Evolutionary conservation across 2,797 vertebrate genomes (phyloP).

Genomic region (Cirrhinus mrigala): DNA sequence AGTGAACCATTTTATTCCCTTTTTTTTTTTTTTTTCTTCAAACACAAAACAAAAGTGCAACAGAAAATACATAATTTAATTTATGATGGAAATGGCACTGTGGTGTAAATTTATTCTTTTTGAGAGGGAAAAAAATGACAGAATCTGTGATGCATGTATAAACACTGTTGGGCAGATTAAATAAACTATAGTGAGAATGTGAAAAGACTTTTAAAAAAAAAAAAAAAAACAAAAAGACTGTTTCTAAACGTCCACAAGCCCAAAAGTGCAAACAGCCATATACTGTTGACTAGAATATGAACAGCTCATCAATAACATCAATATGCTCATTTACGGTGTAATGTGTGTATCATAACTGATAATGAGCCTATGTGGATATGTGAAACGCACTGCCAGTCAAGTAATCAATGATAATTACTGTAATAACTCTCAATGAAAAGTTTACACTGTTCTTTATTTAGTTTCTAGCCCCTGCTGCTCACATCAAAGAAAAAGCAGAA

Average conservation of each 20-base stretch:
- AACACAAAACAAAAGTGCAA: too few relatives aligned
- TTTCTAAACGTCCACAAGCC: not conserved
- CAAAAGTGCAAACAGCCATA: not conserved
- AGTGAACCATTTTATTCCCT: too few relatives aligned
- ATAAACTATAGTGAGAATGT: not conserved
- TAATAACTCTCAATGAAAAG: conserved; percentile 28
- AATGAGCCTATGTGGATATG: not conserved
- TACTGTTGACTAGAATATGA: not conserved
- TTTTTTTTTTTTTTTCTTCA: too few relatives aligned
- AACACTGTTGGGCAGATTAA: not conserved
- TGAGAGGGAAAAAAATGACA: not conserved
- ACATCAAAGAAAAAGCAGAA: not conserved
- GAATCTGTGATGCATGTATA: not conserved
- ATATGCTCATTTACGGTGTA: not conserved
- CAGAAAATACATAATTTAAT: too few relatives aligned
- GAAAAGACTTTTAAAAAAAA: not conserved
- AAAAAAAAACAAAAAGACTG: too few relatives aligned
- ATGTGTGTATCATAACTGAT: not conserved
- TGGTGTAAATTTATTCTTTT: too few relatives aligned
- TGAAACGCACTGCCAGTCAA: not conserved
- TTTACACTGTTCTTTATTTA: not conserved
- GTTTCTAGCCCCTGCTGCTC: conserved; percentile 8
- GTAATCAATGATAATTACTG: conserved; percentile 11
- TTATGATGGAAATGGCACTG: too few relatives aligned
- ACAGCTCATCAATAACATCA: conserved; percentile 6